Evolutionary conservation across 1,140 invertebrate species (phyloP).

Genomic region (Euglossa dilemma): DNA sequence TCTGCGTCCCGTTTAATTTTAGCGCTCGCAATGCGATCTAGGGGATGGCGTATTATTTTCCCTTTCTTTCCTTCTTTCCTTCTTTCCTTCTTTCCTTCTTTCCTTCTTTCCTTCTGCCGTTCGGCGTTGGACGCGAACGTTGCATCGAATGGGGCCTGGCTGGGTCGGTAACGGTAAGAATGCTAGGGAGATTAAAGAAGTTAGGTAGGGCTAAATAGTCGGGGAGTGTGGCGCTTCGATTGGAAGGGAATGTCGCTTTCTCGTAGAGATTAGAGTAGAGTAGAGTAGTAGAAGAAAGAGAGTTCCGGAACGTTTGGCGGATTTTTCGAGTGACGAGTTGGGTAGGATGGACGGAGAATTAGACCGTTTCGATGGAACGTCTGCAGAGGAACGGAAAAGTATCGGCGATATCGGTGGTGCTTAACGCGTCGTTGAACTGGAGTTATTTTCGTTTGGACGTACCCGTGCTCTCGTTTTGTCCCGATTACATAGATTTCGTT

Average conservation of each 20-base stretch:
- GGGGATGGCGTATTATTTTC: constrained; percentile 4
- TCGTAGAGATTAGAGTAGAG: neutral
- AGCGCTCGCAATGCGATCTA: constrained; percentile 18
- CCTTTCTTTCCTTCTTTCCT: neutral
- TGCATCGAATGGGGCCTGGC: too few species aligned
- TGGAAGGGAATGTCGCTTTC: too few species aligned
- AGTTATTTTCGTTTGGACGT: too few species aligned
- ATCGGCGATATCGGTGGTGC: too few species aligned
- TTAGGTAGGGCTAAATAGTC: too few species aligned
- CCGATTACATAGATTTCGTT: neutral
- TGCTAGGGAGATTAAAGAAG: too few species aligned
- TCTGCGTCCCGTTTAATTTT: constrained; percentile 35
- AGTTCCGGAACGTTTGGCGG: constrained; percentile 15
- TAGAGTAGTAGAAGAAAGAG: neutral
- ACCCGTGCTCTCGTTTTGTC: neutral
- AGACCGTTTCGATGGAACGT: too few species aligned
- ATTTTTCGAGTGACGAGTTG: constrained; percentile 14
- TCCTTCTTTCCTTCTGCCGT: neutral
- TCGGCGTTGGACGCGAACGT: neutral
- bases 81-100: neutral
- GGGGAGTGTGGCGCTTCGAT: too few species aligned
- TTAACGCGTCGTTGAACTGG: too few species aligned
- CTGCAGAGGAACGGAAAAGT: too few species aligned
- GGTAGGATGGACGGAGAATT: neutral
- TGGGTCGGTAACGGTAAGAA: too few species aligned